Evolutionary conservation across 2,797 vertebrate species (phyloP), one percentile per base, ranked within the genome.

Genomic region (Liparis tanakae): DNA sequence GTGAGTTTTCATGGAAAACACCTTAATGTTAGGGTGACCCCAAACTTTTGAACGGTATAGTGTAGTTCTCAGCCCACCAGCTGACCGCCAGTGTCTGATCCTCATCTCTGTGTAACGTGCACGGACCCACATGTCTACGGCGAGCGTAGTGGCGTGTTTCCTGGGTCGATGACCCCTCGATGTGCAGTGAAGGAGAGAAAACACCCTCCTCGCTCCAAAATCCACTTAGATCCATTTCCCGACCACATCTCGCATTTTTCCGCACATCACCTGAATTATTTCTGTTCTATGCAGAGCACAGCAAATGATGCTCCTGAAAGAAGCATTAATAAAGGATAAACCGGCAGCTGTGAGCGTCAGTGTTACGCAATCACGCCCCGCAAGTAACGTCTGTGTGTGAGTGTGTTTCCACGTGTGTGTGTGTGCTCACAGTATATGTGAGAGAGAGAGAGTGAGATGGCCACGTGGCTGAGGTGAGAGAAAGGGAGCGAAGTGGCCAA

Each of bases 261-360:
- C 39, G 56, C 70, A 67, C 37, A 71, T 86, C 79, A 73, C 68
- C 72, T 84, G 78, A 87, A 85, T 81, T 80, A 83, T 89, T 82
- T 78, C 80, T 71, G 63, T 74, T 65, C 62, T 51, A 67, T 37
- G 75, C 51, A 34, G 73, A 77, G 71, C 63, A 53, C n/a, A 39
- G 72, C 57, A 70, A 84, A 89, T 84, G 63, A 89, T 64, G 22
- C 82, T 81, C 67, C 76, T 79, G 82, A 89, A 82, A 85, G 79
- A 88, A 65, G 46, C 79, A 89, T 89, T 81, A 89, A 90, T 91
- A 89, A 91, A 89, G 85, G 55, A 91, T 88, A 82, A 85, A 80
- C 46, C 82, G 81, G 79, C 82, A 86, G 87, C 82, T 88, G 81
- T 68, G 65, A 84, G 79, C 61, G 54, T 88, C 82, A 68, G 54